These are phyloP conservation scores for Tetramorium simillimum DNA, from an alignment of 1,140 invertebrate species.

Conservation along the genomic window DNA sequence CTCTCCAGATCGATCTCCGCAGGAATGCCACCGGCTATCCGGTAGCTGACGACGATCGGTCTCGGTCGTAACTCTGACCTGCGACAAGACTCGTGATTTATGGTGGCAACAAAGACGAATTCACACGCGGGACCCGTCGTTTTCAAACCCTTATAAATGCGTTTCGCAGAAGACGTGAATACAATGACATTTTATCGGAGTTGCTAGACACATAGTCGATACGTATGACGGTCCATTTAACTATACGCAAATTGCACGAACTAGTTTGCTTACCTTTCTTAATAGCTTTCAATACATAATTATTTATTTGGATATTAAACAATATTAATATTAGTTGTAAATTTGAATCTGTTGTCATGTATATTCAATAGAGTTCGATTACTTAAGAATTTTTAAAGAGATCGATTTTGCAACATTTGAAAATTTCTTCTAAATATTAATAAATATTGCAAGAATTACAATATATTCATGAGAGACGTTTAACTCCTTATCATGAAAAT, in stretches of 20 bases:
- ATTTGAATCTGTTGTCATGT: neutral
- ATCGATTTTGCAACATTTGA: neutral
- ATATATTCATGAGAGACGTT: neutral
- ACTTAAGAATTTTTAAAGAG: neutral
- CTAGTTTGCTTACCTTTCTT: slow-evolving; percentile 25
- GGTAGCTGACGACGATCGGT: slow-evolving; percentile 61
- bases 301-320: neutral
- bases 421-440: neutral
- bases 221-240: slow-evolving; percentile 20
- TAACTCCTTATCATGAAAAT: neutral
- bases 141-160: slow-evolving; percentile 48
- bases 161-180: slow-evolving; percentile 7
- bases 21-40: slow-evolving; percentile 56
- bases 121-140: slow-evolving; percentile 25
- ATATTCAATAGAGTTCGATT: neutral
- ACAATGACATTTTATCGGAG: slow-evolving; percentile 5
- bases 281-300: slow-evolving; percentile 7
- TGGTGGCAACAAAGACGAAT: slow-evolving; percentile 42
- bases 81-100: slow-evolving; percentile 59
- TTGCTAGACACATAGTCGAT: slow-evolving; percentile 17
- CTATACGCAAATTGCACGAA: slow-evolving; percentile 31
- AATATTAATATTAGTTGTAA: neutral
- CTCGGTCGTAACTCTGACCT: slow-evolving; percentile 47
- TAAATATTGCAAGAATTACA: neutral
- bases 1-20: slow-evolving; percentile 24